Base-by-base conservation (phyloP, 2,113 vertebrate genomes). In the Dicaeum eximium region DNA sequence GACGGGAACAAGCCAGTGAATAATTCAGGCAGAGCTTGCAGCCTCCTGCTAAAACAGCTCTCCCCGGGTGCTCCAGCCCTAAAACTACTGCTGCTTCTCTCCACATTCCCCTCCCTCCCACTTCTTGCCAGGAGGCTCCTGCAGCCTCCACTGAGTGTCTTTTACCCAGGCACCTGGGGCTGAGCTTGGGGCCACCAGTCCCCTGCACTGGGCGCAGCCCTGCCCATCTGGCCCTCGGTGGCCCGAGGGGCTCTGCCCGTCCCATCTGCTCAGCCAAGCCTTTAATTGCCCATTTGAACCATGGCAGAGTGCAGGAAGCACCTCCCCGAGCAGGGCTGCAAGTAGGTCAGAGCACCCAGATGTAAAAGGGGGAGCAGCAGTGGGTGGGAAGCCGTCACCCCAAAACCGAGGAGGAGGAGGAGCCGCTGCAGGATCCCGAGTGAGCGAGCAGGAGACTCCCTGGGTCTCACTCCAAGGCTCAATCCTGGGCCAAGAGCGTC, bases 181-280 rank as follows among this genome's bases (percentile, higher is more conserved):
- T 50, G 80, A 75, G 18, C 77, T 44, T 15, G 0, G 9, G 70
- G 93, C 89, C 60, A 60, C 37, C 33, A 17, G 17, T 72, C 80
- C 80, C 62, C 72, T 67, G 33, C 9, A 42, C 84, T 27, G 35
- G 83, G 90, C 8, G 35, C 37, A 51, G 62, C 82, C 82, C 66
- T 14, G 65, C 48, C 19, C 7, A 50, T 77, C 84, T 79, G 94
- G 74, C 73, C 57, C 71, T 88, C 33, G 23, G 89, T 10, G 1
- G 79, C 88, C 58, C 9, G 72, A 93, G 93, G 94, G 93, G 94
- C 86, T 84, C 80, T 90, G 87, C 72, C 92, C 37, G 56, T 51
- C 91, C 94, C 77, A 94, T 91, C 94, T 96, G 95, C 85, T 96
- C 95, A 97, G 96, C 42, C 96, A 96, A 96, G 91, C 96, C 94